A percentile compares a stretch with the other conserved stretches of the same genome.
These are phyloP conservation scores for Lasioglossum albipes DNA, from an alignment of 1,140 invertebrate species.

Conservation along the genomic window DNA sequence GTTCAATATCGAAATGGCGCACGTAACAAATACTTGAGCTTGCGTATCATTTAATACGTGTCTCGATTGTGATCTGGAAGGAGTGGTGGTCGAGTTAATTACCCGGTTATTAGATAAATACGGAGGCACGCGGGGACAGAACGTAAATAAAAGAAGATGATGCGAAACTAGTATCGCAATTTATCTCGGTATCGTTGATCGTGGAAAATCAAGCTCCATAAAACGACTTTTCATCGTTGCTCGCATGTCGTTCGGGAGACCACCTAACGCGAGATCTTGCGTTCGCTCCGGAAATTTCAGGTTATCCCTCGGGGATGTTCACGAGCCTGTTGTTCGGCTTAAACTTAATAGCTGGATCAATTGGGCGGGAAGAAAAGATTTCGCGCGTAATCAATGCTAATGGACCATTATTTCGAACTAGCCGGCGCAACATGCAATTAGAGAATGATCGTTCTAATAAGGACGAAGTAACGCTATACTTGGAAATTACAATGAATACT, in stretches of 20 bases:
- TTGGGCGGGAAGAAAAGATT: constrained; percentile 50
- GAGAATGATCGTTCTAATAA: constrained; percentile 55
- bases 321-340: constrained; percentile 44
- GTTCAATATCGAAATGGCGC: background rate
- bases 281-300: constrained; percentile 50
- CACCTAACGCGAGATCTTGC: constrained; percentile 46
- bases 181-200: constrained; percentile 6
- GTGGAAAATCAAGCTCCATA: constrained; percentile 3
- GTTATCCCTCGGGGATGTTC: constrained; percentile 51
- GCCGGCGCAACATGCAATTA: constrained; percentile 62
- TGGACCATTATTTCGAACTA: constrained; percentile 34
- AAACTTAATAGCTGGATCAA: constrained; percentile 64
- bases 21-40: background rate
- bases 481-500: too few species aligned
- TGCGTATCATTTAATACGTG: constrained; percentile 11
- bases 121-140: background rate
- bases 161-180: constrained; percentile 20
- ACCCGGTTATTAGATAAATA: constrained; percentile 46
- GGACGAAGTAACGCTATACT: constrained; percentile 46
- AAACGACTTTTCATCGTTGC: constrained; percentile 28
- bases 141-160: constrained; percentile 26
- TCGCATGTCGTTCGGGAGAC: constrained; percentile 43
- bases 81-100: constrained; percentile 10
- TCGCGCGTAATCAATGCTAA: constrained; percentile 47
- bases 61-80: background rate